phyloP scores from a whole-genome alignment of 2,113 vertebrate species.

The Corydoras sp. region DNA sequence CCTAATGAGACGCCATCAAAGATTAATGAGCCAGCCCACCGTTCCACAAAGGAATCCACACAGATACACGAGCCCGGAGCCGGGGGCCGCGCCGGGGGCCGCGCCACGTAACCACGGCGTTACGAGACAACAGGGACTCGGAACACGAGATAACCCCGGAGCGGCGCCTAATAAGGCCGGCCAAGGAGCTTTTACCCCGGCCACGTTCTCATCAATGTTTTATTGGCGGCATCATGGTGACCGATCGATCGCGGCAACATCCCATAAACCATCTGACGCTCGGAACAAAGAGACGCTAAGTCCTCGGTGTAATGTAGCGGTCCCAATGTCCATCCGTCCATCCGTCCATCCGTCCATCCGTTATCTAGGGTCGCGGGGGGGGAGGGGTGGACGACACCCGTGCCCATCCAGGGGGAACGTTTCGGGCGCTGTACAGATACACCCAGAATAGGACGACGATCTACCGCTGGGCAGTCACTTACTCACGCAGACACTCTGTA shows the following conservation, averaged over 20 bases:
- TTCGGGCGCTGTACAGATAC: too few relatives aligned
- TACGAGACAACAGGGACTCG: conserved; percentile 26
- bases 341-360: too few relatives aligned
- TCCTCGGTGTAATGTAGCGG: not conserved
- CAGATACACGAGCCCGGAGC: conserved; percentile 34
- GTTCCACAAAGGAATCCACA: conserved; percentile 33
- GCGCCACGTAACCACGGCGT: conserved; percentile 16
- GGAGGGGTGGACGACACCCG: too few relatives aligned
- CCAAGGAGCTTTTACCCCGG: not conserved
- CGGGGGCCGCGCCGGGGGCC: conserved; percentile 20
- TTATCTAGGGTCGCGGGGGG: too few relatives aligned
- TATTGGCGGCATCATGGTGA: conserved; percentile 12
- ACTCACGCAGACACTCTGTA: too few relatives aligned
- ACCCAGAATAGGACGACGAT: too few relatives aligned
- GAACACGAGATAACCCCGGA: not conserved
- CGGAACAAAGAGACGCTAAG: not conserved
- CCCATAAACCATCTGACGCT: not conserved
- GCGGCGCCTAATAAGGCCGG: not conserved
- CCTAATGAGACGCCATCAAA: conserved; percentile 38
- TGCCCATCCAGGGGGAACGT: too few relatives aligned
- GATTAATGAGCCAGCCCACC: conserved; percentile 35
- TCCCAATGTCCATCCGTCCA: too few relatives aligned
- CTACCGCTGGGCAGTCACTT: too few relatives aligned
- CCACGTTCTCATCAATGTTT: conserved; percentile 13
- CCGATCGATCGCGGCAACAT: conserved; percentile 19